Base-by-base conservation (phyloP, 2,888 invertebrate species). In the Oligia strigilis region DNA sequence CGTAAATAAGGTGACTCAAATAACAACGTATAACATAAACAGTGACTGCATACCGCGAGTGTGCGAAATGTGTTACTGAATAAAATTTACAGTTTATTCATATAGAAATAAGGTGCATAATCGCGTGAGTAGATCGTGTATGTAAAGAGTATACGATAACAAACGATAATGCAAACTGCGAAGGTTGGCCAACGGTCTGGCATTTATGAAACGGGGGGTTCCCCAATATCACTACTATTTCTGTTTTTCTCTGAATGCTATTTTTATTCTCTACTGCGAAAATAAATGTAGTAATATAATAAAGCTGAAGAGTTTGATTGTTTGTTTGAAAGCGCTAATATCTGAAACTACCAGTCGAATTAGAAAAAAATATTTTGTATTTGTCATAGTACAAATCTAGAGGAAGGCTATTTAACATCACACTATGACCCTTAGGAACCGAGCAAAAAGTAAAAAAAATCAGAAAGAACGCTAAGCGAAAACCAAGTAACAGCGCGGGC, bases 111-210 rank as follows among this genome's bases (percentile, higher is more conserved):
- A 72, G 72, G 85, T 84, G 73, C 67, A 78, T 72, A 80, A 69
- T 89, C 11, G 60, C 23, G 23, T 58, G 89, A 67, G 46, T 13
- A 58, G 29, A 43, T 13, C 2, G 36, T 36, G 1, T 52, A 43
- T 65, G 19, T 52, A 52, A n/a, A 17, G 23, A 8, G 71, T 29
- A 58, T 36, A 40, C 67, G 84, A 74, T 87, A 85, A 87, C 75
- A 36, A 64, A 80, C 69, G 81, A 78, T 88, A 86, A 86, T 80
- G 49, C 62, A 77, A 78, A 49, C 65, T 73, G 78, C 19, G 86
- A 75, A 88, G 88, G 88, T 88, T 82, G 70, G 58, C 75, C 67
- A 66, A 64, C 40, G n/a, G 72, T 62, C 36, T 43, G 17, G n/a
- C 4, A 73, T 78, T 73, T 73, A 74, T 80, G 67, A 17, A 23